Evolutionary conservation across 2,797 vertebrate species (phyloP).

Genomic region (Streptopelia turtur): DNA sequence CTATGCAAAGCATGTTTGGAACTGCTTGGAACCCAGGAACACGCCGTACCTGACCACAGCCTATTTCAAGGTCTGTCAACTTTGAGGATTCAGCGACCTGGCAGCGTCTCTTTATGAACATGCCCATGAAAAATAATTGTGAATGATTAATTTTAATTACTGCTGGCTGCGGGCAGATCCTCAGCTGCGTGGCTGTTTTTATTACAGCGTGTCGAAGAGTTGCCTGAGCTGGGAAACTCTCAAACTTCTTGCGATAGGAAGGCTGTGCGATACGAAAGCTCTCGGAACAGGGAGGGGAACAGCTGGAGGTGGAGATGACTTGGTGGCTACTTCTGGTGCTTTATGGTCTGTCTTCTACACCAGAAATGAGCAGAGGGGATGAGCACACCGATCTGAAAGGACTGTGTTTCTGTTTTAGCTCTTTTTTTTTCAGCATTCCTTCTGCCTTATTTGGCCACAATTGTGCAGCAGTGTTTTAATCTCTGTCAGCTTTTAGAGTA

Average conservation of each 20-base stretch:
- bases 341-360: accelerated
- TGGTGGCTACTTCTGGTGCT: not conserved
- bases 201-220: accelerated
- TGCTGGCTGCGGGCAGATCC: slow-evolving; percentile 32
- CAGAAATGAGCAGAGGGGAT: not conserved
- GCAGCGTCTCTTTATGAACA: slow-evolving; percentile 14
- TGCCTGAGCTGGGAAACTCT: not conserved
- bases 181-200: slow-evolving; percentile 3
- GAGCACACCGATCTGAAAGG: not conserved
- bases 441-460: not conserved
- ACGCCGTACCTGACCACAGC: slow-evolving; percentile 20
- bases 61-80: slow-evolving; percentile 71
- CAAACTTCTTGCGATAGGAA: not conserved
- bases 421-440: not conserved
- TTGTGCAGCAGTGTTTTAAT: not conserved
- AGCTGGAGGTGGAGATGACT: not conserved
- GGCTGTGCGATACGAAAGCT: not conserved
- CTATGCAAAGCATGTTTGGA: slow-evolving; percentile 55
- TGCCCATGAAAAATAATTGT: slow-evolving; percentile 63
- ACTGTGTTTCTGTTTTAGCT: not conserved
- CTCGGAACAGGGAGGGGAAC: not conserved
- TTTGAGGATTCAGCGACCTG: slow-evolving; percentile 32
- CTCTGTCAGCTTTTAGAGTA: not conserved
- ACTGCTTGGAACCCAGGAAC: slow-evolving; percentile 51
- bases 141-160: slow-evolving; percentile 70